phyloP scores from a whole-genome alignment of 2,113 vertebrate species.

The Halichoeres trimaculatus region DNA sequence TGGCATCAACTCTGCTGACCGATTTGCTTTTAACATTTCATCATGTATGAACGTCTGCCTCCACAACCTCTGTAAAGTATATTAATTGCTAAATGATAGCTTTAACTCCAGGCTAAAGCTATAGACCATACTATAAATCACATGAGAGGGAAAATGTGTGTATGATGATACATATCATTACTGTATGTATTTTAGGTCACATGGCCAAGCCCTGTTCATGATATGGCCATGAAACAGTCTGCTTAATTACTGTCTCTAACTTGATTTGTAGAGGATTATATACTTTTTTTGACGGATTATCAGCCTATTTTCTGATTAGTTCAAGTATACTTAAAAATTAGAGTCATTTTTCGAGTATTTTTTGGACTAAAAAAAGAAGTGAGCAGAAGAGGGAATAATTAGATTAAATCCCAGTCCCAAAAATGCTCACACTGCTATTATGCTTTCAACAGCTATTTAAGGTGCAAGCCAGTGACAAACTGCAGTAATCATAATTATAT shows the following conservation, averaged over 20 bases:
- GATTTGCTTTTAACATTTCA: conserved; percentile 21
- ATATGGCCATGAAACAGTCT: conserved; percentile 16
- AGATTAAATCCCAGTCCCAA: conserved; percentile 6
- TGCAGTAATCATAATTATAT: conserved; percentile 23
- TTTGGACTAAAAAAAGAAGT: not conserved
- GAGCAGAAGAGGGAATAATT: not conserved
- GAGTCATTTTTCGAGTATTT: not conserved
- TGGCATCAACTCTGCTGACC: not conserved
- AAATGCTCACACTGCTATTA: conserved; percentile 7
- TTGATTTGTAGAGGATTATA: conserved; percentile 4
- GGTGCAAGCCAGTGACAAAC: conserved; percentile 19
- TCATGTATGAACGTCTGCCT: conserved; percentile 20
- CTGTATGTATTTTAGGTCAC: conserved; percentile 6
- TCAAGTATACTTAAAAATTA: not conserved
- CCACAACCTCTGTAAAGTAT: conserved; percentile 17
- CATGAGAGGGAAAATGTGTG: not conserved
- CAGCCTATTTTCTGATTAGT: not conserved
- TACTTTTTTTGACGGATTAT: conserved; percentile 21
- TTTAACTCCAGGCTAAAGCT: conserved; percentile 17
- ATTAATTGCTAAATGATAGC: conserved; percentile 38
- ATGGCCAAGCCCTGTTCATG: conserved; percentile 1
- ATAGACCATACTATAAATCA: conserved; percentile 10
- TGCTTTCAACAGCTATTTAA: conserved; percentile 45
- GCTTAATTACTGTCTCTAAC: conserved; percentile 2
- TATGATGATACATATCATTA: conserved; percentile 4